phyloP scores from a whole-genome alignment of 2,888 invertebrate genomes.

The Dione juno region DNA sequence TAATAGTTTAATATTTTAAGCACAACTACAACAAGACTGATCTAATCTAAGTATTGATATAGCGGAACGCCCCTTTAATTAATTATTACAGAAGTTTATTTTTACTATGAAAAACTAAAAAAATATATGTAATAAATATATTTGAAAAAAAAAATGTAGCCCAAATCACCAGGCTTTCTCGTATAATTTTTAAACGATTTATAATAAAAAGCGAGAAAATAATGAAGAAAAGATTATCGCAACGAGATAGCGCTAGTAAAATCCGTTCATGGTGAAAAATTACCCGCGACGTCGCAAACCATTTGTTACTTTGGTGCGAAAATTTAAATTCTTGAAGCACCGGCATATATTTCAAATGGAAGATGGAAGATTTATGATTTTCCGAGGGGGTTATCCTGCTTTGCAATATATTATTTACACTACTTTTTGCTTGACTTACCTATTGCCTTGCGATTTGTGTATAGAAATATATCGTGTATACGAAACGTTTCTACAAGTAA shows the following conservation, averaged over 20 bases:
- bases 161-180: no score
- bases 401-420: conserved; percentile 18
- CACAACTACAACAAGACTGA: no score
- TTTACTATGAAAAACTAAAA: no score
- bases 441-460: background rate
- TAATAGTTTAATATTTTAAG: no score
- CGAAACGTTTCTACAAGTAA: background rate
- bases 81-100: no score
- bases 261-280: conserved; percentile 42
- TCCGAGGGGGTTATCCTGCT: conserved; percentile 29
- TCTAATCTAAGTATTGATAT: no score
- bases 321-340: conserved; percentile 40
- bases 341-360: conserved; percentile 36
- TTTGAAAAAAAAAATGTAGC: no score
- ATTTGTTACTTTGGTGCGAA: conserved; percentile 41
- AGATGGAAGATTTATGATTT: conserved; percentile 42
- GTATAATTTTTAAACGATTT: background rate
- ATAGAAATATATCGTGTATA: conserved; percentile 11
- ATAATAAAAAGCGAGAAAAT: conserved; percentile 33
- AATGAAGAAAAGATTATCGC: conserved; percentile 40
- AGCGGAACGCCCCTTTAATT: no score
- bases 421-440: conserved; percentile 19
- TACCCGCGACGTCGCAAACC: conserved; percentile 38
- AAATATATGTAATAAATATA: no score
- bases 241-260: conserved; percentile 39